phyloP scores from a whole-genome alignment of 2,888 invertebrate species.

The Luperina testacea region DNA sequence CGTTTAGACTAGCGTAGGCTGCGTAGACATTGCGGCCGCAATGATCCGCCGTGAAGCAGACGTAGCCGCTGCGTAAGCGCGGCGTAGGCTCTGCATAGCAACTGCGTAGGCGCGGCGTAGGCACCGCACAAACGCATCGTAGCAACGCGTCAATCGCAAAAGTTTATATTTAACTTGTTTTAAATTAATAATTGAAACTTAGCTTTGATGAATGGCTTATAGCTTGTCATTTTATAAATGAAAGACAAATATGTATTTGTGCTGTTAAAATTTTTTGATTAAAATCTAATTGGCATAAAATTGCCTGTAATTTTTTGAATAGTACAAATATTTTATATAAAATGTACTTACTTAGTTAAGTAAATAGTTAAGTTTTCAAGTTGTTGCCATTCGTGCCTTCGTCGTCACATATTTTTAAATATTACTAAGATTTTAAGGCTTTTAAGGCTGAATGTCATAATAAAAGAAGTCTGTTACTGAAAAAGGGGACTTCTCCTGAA shows the following conservation, averaged over 20 bases:
- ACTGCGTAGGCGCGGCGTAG: background rate
- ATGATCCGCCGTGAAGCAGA: background rate
- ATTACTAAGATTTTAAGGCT: slow-evolving; percentile 3
- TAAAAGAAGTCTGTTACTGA: slow-evolving; percentile 9
- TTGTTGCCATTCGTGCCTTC: slow-evolving; percentile 46
- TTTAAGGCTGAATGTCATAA: slow-evolving; percentile 7
- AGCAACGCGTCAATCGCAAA: background rate
- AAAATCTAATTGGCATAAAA: slow-evolving; percentile 7
- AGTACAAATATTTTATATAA: slow-evolving; percentile 48
- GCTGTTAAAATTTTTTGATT: background rate
- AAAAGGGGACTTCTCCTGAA: background rate
- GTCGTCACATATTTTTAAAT: slow-evolving; percentile 17
- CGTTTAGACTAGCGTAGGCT: background rate
- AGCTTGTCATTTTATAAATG: background rate
- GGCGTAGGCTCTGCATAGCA: background rate
- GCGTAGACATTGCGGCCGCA: background rate
- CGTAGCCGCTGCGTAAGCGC: background rate
- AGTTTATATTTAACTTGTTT: background rate
- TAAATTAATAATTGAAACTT: background rate
- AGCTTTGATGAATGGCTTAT: background rate
- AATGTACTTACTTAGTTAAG: slow-evolving; percentile 3
- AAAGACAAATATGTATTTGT: background rate
- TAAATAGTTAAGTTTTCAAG: slow-evolving; percentile 25
- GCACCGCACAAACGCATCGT: background rate
- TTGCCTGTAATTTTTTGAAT: slow-evolving; percentile 20